A percentile compares a stretch with the other conserved stretches of the same genome.
phyloP scores from a whole-genome alignment of 2,797 vertebrate genomes.

The Centropyge bicolor region DNA sequence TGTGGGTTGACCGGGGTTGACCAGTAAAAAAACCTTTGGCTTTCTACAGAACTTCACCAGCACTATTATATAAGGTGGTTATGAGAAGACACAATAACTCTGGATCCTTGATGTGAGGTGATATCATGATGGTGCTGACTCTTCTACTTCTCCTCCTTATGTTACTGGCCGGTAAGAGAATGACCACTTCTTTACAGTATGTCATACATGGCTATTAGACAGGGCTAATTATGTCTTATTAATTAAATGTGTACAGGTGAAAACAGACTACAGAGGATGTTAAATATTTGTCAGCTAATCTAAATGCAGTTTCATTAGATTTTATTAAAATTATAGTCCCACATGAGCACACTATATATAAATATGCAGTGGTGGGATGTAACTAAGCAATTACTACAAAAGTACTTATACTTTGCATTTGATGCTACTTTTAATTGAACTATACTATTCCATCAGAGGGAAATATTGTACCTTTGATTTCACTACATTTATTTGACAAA shows the following conservation, averaged over 20 bases:
- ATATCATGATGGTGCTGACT: background rate
- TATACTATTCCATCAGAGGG: background rate
- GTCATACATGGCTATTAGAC: background rate
- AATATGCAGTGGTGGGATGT: background rate
- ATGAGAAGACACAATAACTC: rapidly evolving
- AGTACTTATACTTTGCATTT: background rate
- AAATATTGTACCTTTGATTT: background rate
- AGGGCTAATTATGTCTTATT: background rate
- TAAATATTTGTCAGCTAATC: background rate
- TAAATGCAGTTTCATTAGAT: background rate
- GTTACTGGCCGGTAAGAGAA: slow-evolving; percentile 46
- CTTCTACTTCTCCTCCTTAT: slow-evolving; percentile 18
- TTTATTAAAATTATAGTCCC: background rate
- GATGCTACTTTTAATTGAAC: background rate
- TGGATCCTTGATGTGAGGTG: too few species aligned
- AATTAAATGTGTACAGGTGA: background rate
- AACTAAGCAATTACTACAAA: background rate
- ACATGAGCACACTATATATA: too few species aligned
- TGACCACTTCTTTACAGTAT: background rate
- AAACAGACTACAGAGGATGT: background rate
- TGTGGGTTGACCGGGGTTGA: too few species aligned
- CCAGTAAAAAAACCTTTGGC: too few species aligned
- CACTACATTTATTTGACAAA: background rate
- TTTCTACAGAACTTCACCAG: background rate
- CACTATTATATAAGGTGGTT: background rate